A percentile compares a stretch with the other conserved stretches of the same genome.
phyloP scores from a whole-genome alignment of 2,113 vertebrate species.

The Uria aalge region DNA sequence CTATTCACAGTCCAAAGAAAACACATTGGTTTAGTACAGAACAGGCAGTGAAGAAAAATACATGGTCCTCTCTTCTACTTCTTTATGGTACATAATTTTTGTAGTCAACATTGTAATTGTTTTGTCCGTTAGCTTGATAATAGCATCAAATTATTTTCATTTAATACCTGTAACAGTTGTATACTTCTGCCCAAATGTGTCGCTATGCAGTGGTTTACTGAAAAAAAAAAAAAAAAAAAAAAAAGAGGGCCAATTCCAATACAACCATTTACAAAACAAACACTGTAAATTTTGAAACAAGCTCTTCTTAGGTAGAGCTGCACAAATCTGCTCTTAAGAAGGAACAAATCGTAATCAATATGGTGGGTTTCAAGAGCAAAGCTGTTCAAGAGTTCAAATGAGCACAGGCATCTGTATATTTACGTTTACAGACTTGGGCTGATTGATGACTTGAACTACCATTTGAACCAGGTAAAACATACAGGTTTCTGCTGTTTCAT shows the following conservation, averaged over 20 bases:
- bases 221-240: neutral
- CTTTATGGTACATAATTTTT: neutral
- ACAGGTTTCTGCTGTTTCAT: neutral
- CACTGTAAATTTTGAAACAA: neutral
- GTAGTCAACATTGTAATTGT: neutral
- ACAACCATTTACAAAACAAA: neutral
- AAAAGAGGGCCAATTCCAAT: neutral
- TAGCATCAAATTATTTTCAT: neutral
- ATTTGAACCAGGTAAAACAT: neutral
- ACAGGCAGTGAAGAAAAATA: neutral
- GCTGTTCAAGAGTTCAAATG: neutral
- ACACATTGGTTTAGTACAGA: neutral
- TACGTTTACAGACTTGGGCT: neutral
- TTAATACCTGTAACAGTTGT: neutral
- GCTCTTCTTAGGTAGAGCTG: neutral
- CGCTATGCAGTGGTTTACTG: neutral
- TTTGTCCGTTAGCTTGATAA: conserved; percentile 1
- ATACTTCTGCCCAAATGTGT: neutral
- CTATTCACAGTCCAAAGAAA: neutral
- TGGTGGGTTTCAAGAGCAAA: neutral
- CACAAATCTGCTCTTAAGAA: neutral
- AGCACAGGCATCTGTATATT: neutral
- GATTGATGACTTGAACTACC: neutral
- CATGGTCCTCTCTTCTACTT: neutral
- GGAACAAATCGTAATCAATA: neutral